Evolutionary conservation across 2,113 vertebrate species (phyloP).

Genomic region (Apteryx owenii): DNA sequence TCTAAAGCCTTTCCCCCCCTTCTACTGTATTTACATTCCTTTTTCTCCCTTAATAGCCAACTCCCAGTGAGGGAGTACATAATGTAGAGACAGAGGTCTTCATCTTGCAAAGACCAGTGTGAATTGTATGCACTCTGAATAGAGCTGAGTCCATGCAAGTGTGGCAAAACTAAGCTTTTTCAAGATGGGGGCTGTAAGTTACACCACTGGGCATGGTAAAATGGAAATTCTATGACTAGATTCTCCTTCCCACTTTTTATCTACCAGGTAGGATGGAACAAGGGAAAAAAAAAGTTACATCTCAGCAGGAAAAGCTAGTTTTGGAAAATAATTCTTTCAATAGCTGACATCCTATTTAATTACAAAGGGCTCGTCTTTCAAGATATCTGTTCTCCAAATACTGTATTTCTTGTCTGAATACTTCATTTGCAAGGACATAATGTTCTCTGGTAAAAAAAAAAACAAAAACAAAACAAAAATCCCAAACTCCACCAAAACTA

Average conservation of each 20-base stretch:
- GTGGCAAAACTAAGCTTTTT: background rate
- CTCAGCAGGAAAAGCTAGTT: background rate
- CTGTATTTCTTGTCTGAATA: slow-evolving; percentile 32
- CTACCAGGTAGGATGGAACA: background rate
- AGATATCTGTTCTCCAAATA: background rate
- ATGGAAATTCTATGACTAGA: background rate
- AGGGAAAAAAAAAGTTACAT: background rate
- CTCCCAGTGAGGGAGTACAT: background rate
- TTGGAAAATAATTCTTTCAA: slow-evolving; percentile 1
- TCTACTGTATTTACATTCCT: background rate
- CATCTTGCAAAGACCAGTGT: background rate
- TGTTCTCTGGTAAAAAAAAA: slow-evolving; percentile 13
- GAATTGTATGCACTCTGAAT: background rate
- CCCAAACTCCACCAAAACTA: background rate
- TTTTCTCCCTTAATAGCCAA: background rate
- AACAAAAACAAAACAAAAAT: background rate
- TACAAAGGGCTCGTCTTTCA: background rate
- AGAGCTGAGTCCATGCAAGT: background rate
- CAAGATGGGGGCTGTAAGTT: background rate
- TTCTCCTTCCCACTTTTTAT: background rate
- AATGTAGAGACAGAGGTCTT: background rate
- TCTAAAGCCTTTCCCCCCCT: background rate
- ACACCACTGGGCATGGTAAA: background rate
- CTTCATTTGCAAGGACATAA: slow-evolving; percentile 25
- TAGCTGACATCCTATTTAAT: background rate